phyloP scores from a whole-genome alignment of 2,113 vertebrate species.

The Spermophilus dauricus region DNA sequence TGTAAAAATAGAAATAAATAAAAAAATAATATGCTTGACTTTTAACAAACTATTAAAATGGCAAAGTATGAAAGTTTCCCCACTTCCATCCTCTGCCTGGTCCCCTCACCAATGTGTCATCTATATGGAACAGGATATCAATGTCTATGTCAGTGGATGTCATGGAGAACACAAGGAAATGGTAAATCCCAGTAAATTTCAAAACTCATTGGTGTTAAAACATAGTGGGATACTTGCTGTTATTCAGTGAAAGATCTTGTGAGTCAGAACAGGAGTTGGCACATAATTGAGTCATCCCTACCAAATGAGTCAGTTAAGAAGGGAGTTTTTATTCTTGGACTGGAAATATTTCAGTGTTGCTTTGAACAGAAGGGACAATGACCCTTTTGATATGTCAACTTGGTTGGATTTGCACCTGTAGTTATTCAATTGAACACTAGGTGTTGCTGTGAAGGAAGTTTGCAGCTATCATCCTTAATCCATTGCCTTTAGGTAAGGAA shows the following conservation, averaged over 20 bases:
- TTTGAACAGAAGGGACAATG: constrained; percentile 44
- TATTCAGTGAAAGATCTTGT: not conserved
- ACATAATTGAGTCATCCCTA: not conserved
- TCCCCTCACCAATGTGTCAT: not conserved
- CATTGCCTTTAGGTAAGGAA: not conserved
- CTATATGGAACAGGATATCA: not conserved
- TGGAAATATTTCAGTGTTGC: constrained; percentile 4
- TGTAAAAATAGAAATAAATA: not conserved
- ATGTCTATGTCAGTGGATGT: too few relatives aligned
- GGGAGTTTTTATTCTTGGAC: not conserved
- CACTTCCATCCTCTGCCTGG: not conserved
- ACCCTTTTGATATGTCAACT: not conserved
- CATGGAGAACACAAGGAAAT: not conserved
- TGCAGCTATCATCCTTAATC: not conserved
- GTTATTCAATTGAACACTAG: not conserved
- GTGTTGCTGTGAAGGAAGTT: not conserved
- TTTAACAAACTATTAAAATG: not conserved
- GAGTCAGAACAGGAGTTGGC: not conserved
- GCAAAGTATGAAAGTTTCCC: not conserved
- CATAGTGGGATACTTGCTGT: not conserved
- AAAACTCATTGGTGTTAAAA: not conserved
- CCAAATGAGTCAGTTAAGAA: not conserved
- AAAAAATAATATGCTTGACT: not conserved
- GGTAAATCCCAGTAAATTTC: not conserved
- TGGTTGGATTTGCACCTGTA: not conserved